A percentile compares a stretch with the other conserved stretches of the same genome.
phyloP scores from a whole-genome alignment of 1,140 invertebrate species.

The Drosophila bifasciata region DNA sequence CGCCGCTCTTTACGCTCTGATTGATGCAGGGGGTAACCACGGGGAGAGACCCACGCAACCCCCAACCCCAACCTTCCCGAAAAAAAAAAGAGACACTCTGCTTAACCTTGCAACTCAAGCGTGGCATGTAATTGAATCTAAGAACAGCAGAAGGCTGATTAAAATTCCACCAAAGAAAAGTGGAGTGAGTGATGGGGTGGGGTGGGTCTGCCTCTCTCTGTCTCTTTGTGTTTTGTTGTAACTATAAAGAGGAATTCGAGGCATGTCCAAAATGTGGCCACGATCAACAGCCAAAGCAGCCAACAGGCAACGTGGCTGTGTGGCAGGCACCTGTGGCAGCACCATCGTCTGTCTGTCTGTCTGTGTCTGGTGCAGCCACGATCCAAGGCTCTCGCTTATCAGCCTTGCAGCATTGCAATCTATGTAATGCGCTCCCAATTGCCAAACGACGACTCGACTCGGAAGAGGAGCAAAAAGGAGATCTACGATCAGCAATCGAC shows the following conservation, averaged over 20 bases:
- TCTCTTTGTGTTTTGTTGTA: slow-evolving; percentile 18
- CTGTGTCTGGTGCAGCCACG: slow-evolving; percentile 10
- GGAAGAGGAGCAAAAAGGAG: slow-evolving; percentile 6
- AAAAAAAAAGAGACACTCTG: neutral
- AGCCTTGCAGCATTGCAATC: slow-evolving; percentile 63
- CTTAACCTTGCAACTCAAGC: slow-evolving; percentile 55
- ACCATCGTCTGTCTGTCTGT: slow-evolving; percentile 41
- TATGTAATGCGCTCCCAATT: slow-evolving; percentile 67
- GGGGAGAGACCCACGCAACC: slow-evolving; percentile 52
- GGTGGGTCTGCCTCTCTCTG: neutral
- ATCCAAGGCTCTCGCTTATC: slow-evolving; percentile 46
- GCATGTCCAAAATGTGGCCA: slow-evolving; percentile 74
- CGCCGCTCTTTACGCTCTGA: slow-evolving; percentile 63
- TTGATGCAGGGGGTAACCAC: slow-evolving; percentile 20
- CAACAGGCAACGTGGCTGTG: slow-evolving; percentile 16
- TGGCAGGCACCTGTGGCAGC: slow-evolving; percentile 54
- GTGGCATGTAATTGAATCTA: slow-evolving; percentile 81
- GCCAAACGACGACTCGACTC: slow-evolving; percentile 18
- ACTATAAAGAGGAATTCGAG: slow-evolving; percentile 39
- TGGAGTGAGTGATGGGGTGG: neutral
- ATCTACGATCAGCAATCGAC: slow-evolving; percentile 54
- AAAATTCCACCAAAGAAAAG: slow-evolving; percentile 63
- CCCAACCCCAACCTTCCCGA: slow-evolving; percentile 5
- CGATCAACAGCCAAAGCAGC: slow-evolving; percentile 15
- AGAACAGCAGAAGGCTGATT: slow-evolving; percentile 63